A percentile compares a stretch with the other conserved stretches of the same genome.
Evolutionary conservation across 2,888 invertebrate genomes (phyloP).

Genomic region (Phalangium opilio): DNA sequence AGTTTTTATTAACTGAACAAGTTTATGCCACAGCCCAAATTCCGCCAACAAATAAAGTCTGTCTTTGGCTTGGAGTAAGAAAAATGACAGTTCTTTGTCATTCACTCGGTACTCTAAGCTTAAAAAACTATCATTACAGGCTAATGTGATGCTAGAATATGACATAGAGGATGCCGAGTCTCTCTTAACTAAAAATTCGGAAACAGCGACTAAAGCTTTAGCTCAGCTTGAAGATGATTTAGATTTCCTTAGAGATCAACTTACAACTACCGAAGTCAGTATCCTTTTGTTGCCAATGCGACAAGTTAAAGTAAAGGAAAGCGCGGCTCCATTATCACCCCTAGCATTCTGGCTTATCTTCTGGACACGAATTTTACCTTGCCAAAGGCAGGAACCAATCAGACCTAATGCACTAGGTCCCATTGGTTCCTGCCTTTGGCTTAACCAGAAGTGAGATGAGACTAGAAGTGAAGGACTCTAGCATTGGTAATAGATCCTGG

Average conservation of each 20-base stretch:
- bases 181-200: constrained; percentile 64
- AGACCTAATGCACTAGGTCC: too few relatives aligned
- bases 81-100: too few relatives aligned
- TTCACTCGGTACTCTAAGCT: background rate
- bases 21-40: constrained; percentile 70
- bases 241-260: constrained; percentile 88
- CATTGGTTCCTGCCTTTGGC: too few relatives aligned
- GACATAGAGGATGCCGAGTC: constrained; percentile 74
- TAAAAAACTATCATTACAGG: constrained; percentile 26
- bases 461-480: too few relatives aligned
- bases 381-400: too few relatives aligned
- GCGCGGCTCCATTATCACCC: too few relatives aligned
- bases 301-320: too few relatives aligned
- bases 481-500: too few relatives aligned
- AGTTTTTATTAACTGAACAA: constrained; percentile 84
- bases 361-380: too few relatives aligned
- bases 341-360: too few relatives aligned
- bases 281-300: constrained; percentile 29
- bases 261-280: constrained; percentile 92
- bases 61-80: constrained; percentile 45
- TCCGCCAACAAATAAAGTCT: constrained; percentile 74
- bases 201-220: constrained; percentile 65
- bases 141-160: constrained; percentile 97
- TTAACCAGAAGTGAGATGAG: too few relatives aligned
- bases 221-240: constrained; percentile 77